These are phyloP conservation scores for Centruroides vittatus DNA, from an alignment of 1,140 invertebrate genomes.

Conservation along the genomic window DNA sequence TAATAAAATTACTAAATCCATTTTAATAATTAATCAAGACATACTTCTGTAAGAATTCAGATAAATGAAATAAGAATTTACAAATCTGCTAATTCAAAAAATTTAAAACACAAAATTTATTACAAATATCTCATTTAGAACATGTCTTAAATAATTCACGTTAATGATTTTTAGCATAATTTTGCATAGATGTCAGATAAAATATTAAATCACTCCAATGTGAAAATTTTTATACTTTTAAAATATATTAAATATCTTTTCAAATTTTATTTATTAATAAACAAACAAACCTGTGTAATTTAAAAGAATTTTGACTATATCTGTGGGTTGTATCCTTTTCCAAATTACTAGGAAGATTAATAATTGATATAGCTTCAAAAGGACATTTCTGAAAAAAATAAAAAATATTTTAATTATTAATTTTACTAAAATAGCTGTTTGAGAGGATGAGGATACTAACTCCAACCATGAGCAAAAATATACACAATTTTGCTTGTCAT, in stretches of 20 bases:
- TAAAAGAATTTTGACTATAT: slow-evolving; percentile 98
- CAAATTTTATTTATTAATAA: not conserved
- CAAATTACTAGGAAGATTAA: slow-evolving; percentile 97
- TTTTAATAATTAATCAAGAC: no score
- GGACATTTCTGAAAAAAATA: slow-evolving; percentile 84
- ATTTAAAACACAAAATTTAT: not conserved
- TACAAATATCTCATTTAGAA: not conserved
- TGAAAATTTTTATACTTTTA: not conserved
- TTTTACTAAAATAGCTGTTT: not conserved
- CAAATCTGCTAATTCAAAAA: no score
- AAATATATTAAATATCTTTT: not conserved
- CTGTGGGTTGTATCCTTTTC: slow-evolving; percentile 97
- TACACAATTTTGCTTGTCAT: no score
- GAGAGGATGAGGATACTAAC: no score
- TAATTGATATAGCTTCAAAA: slow-evolving; percentile 97
- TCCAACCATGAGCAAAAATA: no score
- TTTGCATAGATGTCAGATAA: not conserved
- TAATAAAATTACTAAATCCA: no score
- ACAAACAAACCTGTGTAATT: slow-evolving; percentile 60
- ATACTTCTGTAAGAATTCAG: no score
- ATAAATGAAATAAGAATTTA: no score
- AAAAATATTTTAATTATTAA: not conserved
- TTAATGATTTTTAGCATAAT: not conserved
- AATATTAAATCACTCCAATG: not conserved
- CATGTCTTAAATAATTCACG: not conserved